A percentile compares a stretch with the other conserved stretches of the same genome.
These are phyloP conservation scores for Oenanthe oenanthe DNA, from an alignment of 2,113 vertebrate species.

Conservation along the genomic window DNA sequence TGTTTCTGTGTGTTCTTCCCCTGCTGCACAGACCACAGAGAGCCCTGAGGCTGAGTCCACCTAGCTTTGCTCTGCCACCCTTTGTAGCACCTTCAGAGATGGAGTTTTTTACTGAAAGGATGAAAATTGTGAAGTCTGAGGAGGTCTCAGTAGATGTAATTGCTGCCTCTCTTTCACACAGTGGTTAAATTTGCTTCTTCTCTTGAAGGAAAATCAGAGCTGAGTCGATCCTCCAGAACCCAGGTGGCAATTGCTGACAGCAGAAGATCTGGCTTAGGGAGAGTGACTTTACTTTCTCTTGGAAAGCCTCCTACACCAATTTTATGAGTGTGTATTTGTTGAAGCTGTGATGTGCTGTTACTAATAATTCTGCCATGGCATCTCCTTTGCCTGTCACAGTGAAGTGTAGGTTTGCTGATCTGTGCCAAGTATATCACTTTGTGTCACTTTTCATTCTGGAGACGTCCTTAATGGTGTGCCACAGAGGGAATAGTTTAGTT, in stretches of 20 bases:
- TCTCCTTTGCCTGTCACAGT: not conserved
- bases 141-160: not conserved
- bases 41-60: not conserved
- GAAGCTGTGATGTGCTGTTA: not conserved
- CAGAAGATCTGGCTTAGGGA: not conserved
- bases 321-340: not conserved
- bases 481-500: constrained; percentile 1
- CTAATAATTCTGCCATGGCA: not conserved
- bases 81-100: not conserved
- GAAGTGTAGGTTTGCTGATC: not conserved
- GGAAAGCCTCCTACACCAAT: not conserved
- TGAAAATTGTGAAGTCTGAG: not conserved
- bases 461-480: not conserved
- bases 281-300: not conserved
- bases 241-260: not conserved
- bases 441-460: not conserved
- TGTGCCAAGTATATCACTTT: not conserved
- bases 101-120: not conserved
- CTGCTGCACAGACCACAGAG: not conserved
- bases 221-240: not conserved
- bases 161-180: not conserved
- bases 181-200: not conserved
- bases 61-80: not conserved
- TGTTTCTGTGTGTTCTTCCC: not conserved
- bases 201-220: not conserved